A percentile compares a stretch with the other conserved stretches of the same genome.
Evolutionary conservation across 2,888 invertebrate genomes (phyloP).

Genomic region (Idaea dimidiata): DNA sequence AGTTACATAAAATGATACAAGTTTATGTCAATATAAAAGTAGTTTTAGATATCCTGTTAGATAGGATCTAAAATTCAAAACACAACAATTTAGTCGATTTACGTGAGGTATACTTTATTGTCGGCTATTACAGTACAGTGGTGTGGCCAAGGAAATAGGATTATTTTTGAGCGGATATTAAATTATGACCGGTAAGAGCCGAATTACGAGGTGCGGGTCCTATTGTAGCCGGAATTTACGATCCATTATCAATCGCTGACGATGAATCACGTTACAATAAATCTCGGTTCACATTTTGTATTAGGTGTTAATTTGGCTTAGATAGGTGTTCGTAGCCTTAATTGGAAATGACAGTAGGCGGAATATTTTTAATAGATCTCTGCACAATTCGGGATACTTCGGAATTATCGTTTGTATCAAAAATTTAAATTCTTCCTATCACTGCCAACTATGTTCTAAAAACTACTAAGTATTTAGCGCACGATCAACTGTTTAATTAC

Average conservation of each 20-base stretch:
- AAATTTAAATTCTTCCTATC: not conserved
- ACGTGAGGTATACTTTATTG: conserved; percentile 32
- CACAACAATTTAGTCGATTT: conserved; percentile 23
- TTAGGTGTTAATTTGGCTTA: conserved; percentile 6
- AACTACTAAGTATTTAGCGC: not conserved
- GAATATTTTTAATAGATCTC: not conserved
- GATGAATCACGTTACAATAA: conserved; percentile 29
- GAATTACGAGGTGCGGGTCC: conserved; percentile 64
- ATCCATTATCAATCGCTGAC: conserved; percentile 40
- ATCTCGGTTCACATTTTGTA: conserved; percentile 14
- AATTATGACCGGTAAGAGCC: conserved; percentile 70
- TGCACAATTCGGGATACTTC: not conserved
- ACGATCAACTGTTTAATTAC: not conserved
- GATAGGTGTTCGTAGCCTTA: conserved; percentile 3
- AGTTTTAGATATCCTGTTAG: not conserved
- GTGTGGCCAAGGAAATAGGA: conserved; percentile 63
- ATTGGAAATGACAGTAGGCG: not conserved
- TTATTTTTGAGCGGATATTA: conserved; percentile 77
- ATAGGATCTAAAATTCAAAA: conserved; percentile 23
- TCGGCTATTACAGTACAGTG: conserved; percentile 43
- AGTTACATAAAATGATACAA: not conserved
- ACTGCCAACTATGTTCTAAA: not conserved
- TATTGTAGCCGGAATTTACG: conserved; percentile 54
- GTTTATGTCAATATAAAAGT: not conserved
- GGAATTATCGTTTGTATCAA: not conserved